phyloP scores from a whole-genome alignment of 2,888 invertebrate genomes.

The Leucophenga montana region DNA sequence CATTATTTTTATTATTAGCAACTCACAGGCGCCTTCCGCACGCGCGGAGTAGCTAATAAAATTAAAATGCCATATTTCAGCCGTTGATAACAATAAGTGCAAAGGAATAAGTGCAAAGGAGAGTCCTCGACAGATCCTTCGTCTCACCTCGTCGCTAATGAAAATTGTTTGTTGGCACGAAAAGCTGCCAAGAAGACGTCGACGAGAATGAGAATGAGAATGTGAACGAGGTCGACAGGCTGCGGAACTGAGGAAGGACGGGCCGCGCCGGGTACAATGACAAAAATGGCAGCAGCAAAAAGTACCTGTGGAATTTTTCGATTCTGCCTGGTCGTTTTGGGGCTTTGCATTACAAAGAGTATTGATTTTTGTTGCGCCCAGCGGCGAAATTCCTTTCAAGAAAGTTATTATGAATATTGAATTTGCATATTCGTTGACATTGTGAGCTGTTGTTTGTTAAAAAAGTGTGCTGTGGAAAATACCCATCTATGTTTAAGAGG shows the following conservation, averaged over 20 bases:
- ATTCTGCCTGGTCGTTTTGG: not conserved
- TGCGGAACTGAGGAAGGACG: not conserved
- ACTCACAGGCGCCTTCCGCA: not conserved
- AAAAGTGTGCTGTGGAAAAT: not conserved
- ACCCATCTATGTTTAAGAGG: not conserved
- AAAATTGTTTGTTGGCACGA: constrained; percentile 65
- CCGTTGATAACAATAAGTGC: constrained; percentile 69
- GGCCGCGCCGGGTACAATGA: not conserved
- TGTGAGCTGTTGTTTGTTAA: constrained; percentile 5
- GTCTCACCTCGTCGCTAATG: constrained; percentile 29
- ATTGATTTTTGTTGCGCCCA: constrained; percentile 14
- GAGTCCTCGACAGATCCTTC: constrained; percentile 12
- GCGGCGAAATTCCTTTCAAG: constrained; percentile 44
- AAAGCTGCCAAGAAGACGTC: constrained; percentile 33
- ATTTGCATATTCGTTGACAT: constrained; percentile 39
- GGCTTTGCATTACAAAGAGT: constrained; percentile 1
- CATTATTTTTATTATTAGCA: constrained; percentile 26
- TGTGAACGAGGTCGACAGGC: constrained; percentile 18
- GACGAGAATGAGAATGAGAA: not conserved
- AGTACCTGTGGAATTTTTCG: constrained; percentile 27
- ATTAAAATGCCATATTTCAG: constrained; percentile 68
- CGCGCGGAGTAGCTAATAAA: constrained; percentile 57
- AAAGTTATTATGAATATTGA: constrained; percentile 62
- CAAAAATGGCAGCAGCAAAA: not conserved
- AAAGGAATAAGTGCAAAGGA: constrained; percentile 54